These are phyloP conservation scores for Dicrostonyx torquatus DNA, from an alignment of 2,797 vertebrate species.

Conservation along the genomic window DNA sequence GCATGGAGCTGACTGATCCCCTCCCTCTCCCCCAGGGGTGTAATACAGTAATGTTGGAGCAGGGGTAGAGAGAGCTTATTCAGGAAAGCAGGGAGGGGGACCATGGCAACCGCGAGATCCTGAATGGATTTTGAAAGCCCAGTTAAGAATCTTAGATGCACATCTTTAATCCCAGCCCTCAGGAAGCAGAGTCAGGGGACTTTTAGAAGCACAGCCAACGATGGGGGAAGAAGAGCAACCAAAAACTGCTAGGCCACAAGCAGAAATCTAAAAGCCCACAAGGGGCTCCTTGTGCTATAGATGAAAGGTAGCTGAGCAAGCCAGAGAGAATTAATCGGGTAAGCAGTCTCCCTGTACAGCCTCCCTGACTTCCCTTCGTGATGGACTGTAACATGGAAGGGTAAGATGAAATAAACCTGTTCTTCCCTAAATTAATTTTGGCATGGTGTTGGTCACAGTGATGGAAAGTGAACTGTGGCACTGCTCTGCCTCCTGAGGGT, in stretches of 20 bases:
- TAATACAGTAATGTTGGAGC: background rate
- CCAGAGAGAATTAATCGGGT: background rate
- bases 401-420: background rate
- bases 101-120: background rate
- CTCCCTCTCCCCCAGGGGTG: background rate
- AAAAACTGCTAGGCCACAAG: background rate
- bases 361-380: background rate
- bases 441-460: background rate
- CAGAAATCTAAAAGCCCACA: background rate
- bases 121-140: background rate
- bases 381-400: background rate
- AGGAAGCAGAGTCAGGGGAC: background rate
- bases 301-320: background rate
- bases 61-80: background rate
- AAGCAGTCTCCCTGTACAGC: background rate
- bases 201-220: background rate
- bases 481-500: background rate
- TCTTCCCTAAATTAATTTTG: background rate
- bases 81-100: background rate
- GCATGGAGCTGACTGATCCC: background rate
- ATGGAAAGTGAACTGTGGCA: background rate
- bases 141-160: background rate
- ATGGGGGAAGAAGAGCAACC: background rate
- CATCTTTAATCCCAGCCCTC: background rate
- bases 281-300: background rate